Evolutionary conservation across 2,888 invertebrate genomes (phyloP).

Genomic region (Saturnia pavonia): DNA sequence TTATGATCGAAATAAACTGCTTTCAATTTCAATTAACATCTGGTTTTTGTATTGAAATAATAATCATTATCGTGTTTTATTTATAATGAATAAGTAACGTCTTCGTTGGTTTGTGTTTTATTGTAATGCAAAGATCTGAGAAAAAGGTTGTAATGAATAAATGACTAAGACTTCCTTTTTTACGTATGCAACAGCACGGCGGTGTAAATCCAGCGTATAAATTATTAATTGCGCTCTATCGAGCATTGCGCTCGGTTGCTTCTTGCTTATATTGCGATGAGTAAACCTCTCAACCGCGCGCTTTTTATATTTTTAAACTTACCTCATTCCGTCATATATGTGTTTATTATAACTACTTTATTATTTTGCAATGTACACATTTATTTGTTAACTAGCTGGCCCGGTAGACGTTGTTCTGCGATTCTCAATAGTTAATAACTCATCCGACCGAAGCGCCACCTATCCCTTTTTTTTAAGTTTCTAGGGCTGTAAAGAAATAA

Average conservation of each 20-base stretch:
- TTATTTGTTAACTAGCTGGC: neutral
- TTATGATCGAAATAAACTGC: neutral
- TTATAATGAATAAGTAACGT: too few relatives aligned
- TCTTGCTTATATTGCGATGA: slow-evolving; percentile 28
- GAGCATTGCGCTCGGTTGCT: slow-evolving; percentile 26
- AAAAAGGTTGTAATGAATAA: slow-evolving; percentile 1
- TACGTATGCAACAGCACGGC: slow-evolving; percentile 11
- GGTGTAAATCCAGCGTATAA: slow-evolving; percentile 19
- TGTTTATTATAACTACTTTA: neutral
- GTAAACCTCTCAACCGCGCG: slow-evolving; percentile 23
- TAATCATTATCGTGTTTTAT: neutral
- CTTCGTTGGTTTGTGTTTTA: neutral
- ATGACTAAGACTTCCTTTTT: neutral
- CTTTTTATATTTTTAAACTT: slow-evolving; percentile 30
- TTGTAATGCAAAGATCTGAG: neutral
- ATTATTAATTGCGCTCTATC: slow-evolving; percentile 22
- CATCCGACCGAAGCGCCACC: too few relatives aligned
- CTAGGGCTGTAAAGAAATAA: too few relatives aligned
- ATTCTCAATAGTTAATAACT: too few relatives aligned
- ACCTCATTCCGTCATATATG: neutral
- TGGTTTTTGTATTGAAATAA: neutral
- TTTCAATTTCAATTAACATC: neutral
- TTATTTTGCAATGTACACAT: neutral
- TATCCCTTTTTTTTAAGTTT: too few relatives aligned
- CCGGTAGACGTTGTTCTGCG: too few relatives aligned